Percentiles rank a stretch among this genome's conserved stretches.
Evolutionary conservation across 2,888 invertebrate genomes (phyloP).

Genomic region (Tenthredo distinguenda): DNA sequence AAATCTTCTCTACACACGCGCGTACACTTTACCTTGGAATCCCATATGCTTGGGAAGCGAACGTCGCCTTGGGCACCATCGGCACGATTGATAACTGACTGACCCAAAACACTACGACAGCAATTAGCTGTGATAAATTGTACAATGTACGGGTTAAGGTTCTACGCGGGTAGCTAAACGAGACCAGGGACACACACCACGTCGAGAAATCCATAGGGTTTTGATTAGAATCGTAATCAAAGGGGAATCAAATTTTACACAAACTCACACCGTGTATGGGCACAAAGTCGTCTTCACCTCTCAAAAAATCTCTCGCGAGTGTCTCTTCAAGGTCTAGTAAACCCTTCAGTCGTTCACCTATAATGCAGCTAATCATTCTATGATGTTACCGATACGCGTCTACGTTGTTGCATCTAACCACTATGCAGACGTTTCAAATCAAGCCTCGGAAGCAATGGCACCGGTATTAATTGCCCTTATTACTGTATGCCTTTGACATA

Average conservation of each 20-base stretch:
- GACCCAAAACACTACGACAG: slow-evolving; percentile 41
- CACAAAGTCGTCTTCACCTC: neutral
- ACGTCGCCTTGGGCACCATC: slow-evolving; percentile 13
- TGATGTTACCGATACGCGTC: neutral
- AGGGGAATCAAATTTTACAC: neutral
- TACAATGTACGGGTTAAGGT: slow-evolving; percentile 15
- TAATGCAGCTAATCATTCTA: neutral
- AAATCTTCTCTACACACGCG: slow-evolving; percentile 13
- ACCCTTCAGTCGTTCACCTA: neutral
- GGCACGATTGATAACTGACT: slow-evolving; percentile 43
- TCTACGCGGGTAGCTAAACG: slow-evolving; percentile 33
- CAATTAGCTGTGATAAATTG: slow-evolving; percentile 46
- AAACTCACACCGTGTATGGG: slow-evolving; percentile 15
- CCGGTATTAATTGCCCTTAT: slow-evolving; percentile 61
- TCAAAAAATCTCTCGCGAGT: neutral
- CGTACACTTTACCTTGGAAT: slow-evolving; percentile 31
- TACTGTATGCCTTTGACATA: slow-evolving; percentile 64
- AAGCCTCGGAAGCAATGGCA: slow-evolving; percentile 25
- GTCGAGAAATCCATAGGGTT: neutral
- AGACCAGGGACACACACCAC: slow-evolving; percentile 41
- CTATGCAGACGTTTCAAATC: slow-evolving; percentile 33
- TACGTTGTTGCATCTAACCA: neutral
- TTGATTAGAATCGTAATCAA: slow-evolving; percentile 20
- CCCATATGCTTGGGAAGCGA: slow-evolving; percentile 19
- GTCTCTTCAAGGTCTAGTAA: neutral